Evolutionary conservation across 2,113 vertebrate species (phyloP), one percentile per base, ranked within the genome.

Genomic region (Daboia siamensis): DNA sequence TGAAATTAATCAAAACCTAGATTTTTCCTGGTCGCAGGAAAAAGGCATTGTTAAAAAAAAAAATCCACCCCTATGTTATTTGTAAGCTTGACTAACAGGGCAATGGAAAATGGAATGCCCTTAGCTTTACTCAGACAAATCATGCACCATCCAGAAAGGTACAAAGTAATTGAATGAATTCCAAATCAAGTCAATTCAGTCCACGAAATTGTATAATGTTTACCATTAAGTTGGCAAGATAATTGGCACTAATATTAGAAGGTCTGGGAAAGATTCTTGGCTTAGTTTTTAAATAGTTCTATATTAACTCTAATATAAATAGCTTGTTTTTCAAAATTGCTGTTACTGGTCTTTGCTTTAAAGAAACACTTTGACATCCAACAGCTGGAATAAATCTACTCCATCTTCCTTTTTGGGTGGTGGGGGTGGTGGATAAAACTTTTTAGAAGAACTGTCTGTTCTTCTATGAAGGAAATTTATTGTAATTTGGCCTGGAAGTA

Each of bases 11-110:
- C 20, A 90, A 93, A 94, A 20, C 3, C 2, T 93, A 8, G 2
- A 1, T 94, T 95, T 95, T 94, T 4, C 24, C 91, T 86, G 54
- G 93, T 92, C 46, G 92, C 86, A 95, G 91, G 21, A 85, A 69
- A 69, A 2, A 92, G 8, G 7, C 46, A 54, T 91, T 80, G 0
- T 89, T 86, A 92, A 15, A 0, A 48, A 21, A 33, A 86, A 86
- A 20, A 87, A 55, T 44, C 33, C 33, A 80, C 39, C 33, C 10
- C 15, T 7, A 85, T 1, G 46, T 87, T 95, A 93, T 94, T 96
- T 96, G 24, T 74, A 88, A 33, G 93, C 21, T 56, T 56, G 12
- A 86, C 29, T 92, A 93, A 33, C 93, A 93, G 39, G 94, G 88
- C 1, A 86, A 21, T 15, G 3, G 1, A 80, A 1, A 86, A 74